These are phyloP conservation scores for Leucophenga varia DNA, from an alignment of 1,140 invertebrate species.

Conservation along the genomic window DNA sequence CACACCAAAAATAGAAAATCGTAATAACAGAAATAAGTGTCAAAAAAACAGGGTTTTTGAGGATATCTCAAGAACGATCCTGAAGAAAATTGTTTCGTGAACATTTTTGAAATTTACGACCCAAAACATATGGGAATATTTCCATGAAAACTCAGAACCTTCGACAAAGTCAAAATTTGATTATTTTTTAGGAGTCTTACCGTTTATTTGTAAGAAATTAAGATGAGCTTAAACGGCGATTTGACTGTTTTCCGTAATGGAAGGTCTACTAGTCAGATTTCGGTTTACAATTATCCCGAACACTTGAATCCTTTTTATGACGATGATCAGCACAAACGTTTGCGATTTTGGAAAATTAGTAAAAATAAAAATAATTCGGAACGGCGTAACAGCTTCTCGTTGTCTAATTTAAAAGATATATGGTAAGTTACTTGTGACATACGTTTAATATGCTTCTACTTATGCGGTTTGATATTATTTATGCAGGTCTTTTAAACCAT, in stretches of 20 bases:
- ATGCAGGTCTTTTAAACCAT: slow-evolving; percentile 44
- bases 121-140: no score
- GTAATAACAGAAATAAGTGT: no score
- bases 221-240: slow-evolving; percentile 22
- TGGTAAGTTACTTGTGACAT: slow-evolving; percentile 54
- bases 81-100: no score
- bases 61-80: no score
- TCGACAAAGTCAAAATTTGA: no score
- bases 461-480: neutral
- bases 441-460: neutral
- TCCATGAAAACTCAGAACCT: no score
- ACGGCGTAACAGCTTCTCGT: slow-evolving; percentile 57
- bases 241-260: slow-evolving; percentile 25
- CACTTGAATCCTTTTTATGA: slow-evolving; percentile 73
- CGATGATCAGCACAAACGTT: slow-evolving; percentile 63
- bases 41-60: no score
- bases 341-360: slow-evolving; percentile 61
- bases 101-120: no score
- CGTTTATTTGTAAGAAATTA: no score
- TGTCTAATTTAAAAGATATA: slow-evolving; percentile 61
- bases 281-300: slow-evolving; percentile 70
- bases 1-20: no score
- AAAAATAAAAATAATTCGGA: slow-evolving; percentile 21
- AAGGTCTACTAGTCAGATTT: slow-evolving; percentile 48
- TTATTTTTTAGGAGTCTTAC: no score